phyloP scores from a whole-genome alignment of 2,113 vertebrate species.

The Cheilinus undulatus region DNA sequence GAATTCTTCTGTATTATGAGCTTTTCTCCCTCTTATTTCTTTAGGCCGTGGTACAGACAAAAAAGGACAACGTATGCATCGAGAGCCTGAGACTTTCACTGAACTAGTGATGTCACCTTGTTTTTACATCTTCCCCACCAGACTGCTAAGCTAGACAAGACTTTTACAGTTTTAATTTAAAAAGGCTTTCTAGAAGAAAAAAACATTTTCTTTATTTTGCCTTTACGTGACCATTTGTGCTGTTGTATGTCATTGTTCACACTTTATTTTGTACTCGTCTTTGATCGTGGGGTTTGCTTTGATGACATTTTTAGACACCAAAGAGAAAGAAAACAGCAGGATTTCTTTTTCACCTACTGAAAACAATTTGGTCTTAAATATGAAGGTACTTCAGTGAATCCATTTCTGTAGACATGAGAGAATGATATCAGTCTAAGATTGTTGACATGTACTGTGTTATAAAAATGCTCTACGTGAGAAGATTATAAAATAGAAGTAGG shows the following conservation, averaged over 20 bases:
- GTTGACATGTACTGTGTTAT: neutral
- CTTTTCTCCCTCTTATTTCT: too few relatives aligned
- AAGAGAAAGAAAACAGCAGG: neutral
- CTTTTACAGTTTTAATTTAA: neutral
- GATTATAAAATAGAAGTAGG: neutral
- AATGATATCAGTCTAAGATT: too few relatives aligned
- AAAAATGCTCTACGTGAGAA: neutral
- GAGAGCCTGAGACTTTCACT: neutral
- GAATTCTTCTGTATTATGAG: too few relatives aligned
- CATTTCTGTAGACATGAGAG: neutral
- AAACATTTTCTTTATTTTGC: too few relatives aligned
- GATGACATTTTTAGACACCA: neutral
- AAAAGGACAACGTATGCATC: too few relatives aligned
- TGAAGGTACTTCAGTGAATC: neutral
- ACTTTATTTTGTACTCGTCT: neutral
- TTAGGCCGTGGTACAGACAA: too few relatives aligned
- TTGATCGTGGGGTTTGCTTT: neutral
- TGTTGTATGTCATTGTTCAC: neutral
- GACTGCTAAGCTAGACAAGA: neutral
- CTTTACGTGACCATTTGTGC: neutral
- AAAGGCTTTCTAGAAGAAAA: neutral
- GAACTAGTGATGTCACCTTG: neutral
- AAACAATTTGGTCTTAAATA: too few relatives aligned
- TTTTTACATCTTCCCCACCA: neutral
- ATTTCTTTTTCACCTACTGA: neutral